Base-by-base conservation (phyloP, 2,797 vertebrate species). In the Acrossocheilus wenchowensis region DNA sequence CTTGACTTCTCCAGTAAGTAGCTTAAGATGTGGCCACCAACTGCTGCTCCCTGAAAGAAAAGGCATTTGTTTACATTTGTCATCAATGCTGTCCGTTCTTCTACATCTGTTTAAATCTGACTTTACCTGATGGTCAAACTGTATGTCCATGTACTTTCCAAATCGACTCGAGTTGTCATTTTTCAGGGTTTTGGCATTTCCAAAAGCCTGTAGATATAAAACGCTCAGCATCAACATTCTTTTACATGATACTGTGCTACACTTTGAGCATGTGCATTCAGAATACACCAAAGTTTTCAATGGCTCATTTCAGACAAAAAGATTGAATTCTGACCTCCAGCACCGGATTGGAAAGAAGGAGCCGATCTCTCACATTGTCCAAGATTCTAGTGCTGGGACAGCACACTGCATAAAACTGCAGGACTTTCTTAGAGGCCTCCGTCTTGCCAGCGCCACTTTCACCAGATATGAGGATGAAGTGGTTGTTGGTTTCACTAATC, bases 61-160 rank as follows among this genome's bases (percentile, higher is more conserved):
- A n/a, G 15, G 10, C 17, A 50, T 57, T 21, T 43, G 12, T 64
- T 62, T 45, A 75, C 7, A 64, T 48, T 74, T n/a, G 9, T 50
- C 48, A 36, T 34, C 12, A 85, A 48, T n/a, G 23, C 39, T 39
- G 48, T 39, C 39, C 23, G 9, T 7, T 26, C n/a, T 50, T 54
- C n/a, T 34, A 48, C 17, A 34, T 26, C 7, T n/a, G 6, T 60
- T 17, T 8, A 8, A 86, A 34, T 82, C n/a, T 62, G 9, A 71
- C n/a, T 69, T 10, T 89, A 99, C 98, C 97, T 97, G 97, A 87
- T 97, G 96, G 92, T 98, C 97, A 87, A 99, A 99, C 87, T 99
- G 98, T 92, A 99, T 98, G 54, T 99, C 98, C 98, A 99, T 99
- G 93, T 99, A 99, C 91, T 99, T 99, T 85, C 98, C 98, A 92